Conservation (phyloP, 2,797 vertebrate genomes). For the Rhinophrynus dorsalis region DNA sequence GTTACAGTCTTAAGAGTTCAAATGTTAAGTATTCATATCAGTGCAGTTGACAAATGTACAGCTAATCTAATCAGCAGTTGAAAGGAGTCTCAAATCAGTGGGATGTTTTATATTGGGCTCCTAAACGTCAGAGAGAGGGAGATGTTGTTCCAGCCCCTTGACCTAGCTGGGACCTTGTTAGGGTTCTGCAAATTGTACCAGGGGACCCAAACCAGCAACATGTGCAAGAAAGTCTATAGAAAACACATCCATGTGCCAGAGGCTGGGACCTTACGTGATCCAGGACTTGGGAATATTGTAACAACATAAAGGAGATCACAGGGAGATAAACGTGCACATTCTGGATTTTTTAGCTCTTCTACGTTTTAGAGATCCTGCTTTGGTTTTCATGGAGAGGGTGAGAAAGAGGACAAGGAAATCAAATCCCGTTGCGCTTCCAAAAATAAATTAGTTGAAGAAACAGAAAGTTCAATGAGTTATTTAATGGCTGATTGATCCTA, state of each 20-base stretch:
- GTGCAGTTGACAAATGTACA: slow-evolving; percentile 68
- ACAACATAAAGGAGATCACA: slow-evolving; percentile 70
- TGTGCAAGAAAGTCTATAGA: slow-evolving; percentile 64
- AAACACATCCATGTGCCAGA: slow-evolving; percentile 69
- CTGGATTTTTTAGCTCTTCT: slow-evolving; percentile 63
- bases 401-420: slow-evolving; percentile 73
- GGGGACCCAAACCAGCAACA: slow-evolving; percentile 76
- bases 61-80: slow-evolving; percentile 71
- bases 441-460: slow-evolving; percentile 82
- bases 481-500: slow-evolving; percentile 71
- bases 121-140: slow-evolving; percentile 61
- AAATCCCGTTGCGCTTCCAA: slow-evolving; percentile 86
- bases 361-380: slow-evolving; percentile 33
- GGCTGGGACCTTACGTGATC: slow-evolving; percentile 59
- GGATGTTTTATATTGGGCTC: slow-evolving; percentile 64
- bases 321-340: slow-evolving; percentile 65
- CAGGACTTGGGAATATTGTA: slow-evolving; percentile 75
- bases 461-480: slow-evolving; percentile 76
- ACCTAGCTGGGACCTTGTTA: slow-evolving; percentile 69
- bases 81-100: slow-evolving; percentile 59
- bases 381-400: slow-evolving; percentile 59
- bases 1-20: too few relatives aligned
- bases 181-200: slow-evolving; percentile 66
- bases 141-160: slow-evolving; percentile 69
- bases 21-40: slow-evolving; percentile 70